A percentile compares a stretch with the other conserved stretches of the same genome.
Evolutionary conservation across 2,888 invertebrate genomes (phyloP).

Genomic region (Nymphalis c-album): DNA sequence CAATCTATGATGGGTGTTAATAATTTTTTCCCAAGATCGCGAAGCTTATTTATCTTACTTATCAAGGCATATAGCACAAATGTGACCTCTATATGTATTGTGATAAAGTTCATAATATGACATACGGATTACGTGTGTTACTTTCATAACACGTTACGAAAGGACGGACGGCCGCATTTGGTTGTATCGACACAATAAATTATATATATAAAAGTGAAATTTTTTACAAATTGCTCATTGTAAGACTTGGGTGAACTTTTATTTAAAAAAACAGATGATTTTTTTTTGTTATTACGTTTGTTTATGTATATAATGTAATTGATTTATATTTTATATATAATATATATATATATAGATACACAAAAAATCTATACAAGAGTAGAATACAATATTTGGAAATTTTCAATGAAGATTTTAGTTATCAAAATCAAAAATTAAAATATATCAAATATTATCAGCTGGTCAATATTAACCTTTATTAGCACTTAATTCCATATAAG

Average conservation of each 20-base stretch:
- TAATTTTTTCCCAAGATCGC: neutral
- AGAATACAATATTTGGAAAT: no score
- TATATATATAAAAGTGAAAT: constrained; percentile 6
- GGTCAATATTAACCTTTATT: no score
- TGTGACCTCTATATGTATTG: neutral
- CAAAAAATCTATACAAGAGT: no score
- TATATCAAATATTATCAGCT: no score
- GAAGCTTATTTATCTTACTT: neutral
- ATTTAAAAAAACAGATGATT: no score
- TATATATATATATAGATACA: no score
- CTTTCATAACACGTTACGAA: constrained; percentile 8
- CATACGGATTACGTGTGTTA: neutral
- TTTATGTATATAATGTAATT: no score
- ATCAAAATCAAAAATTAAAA: no score
- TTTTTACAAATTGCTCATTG: neutral
- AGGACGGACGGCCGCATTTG: neutral
- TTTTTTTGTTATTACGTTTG: no score
- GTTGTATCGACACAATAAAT: neutral
- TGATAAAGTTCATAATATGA: neutral
- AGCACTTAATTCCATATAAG: no score
- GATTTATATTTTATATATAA: no score
- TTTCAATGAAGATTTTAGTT: no score
- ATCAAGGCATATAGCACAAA: neutral
- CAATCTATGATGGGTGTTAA: neutral
- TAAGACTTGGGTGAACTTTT: neutral